Evolutionary conservation across 2,888 invertebrate species (phyloP), one percentile per base, ranked within the genome.

Genomic region (Orthosia gracilis): DNA sequence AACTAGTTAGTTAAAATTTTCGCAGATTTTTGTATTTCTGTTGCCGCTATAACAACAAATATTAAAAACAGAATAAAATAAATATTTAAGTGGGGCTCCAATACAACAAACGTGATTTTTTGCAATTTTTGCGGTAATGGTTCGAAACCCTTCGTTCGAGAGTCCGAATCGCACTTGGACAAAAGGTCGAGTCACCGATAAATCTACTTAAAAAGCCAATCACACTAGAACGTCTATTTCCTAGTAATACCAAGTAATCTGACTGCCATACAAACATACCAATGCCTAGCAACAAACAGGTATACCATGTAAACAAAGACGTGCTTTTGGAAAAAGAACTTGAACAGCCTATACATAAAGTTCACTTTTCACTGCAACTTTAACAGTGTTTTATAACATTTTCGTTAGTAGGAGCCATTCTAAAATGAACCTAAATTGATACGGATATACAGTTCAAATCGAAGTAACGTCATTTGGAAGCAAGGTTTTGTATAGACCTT

Each of bases 181-280:
- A 57, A 61, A n/a, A 47, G 52, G 58, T 76, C 31, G 9, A 26
- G 40, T 9, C 40, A 49, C 17, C 47, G 54, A 59, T 59, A 59
- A 49, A 13, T n/a, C 17, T 13, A 59, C 18, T 68, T 9, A 4
- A 65, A 49, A 57, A 69, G 52, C 64, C 21, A 18, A 61, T 57
- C 80, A 73, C 55, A 49, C 11, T 45, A 64, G 58, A 13, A 55
- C 40, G 64, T 47, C 45, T 52, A 23, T 73, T 73, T 64, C 79
- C 63, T 7, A 45, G 72, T 59, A 63, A 26, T 47, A 45, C 18
- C 57, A 45, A 3, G 61, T 50, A 76, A 69, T 63, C 18, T n/a
- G 31, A 4, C 40, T 21, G 4, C 21, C 17, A 61, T 59, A 50
- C 47, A 73, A 18, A 54, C 54, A 68, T 31, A 69, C 40, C 15